Evolutionary conservation across 2,888 invertebrate species (phyloP).

Genomic region (Conus canariensis): DNA sequence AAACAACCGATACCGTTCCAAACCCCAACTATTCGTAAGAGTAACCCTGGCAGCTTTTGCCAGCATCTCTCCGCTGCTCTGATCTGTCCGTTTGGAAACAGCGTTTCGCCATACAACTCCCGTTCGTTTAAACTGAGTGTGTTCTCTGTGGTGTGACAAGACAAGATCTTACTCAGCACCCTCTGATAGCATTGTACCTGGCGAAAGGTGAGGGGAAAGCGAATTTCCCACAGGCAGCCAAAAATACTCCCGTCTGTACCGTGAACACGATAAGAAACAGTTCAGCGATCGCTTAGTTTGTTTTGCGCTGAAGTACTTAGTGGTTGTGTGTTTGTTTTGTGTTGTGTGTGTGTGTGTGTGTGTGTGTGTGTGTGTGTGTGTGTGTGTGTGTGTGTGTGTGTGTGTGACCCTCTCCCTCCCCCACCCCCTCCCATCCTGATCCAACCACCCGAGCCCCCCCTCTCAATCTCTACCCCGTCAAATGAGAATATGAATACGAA

Average conservation of each 20-base stretch:
- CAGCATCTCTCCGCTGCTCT: neutral
- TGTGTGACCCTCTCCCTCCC: no score
- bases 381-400: no score
- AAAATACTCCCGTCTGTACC: neutral
- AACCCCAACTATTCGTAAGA: neutral
- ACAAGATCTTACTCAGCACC: neutral
- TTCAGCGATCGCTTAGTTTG: neutral
- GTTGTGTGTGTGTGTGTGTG: no score
- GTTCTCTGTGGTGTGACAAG: neutral
- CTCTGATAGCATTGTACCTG: neutral
- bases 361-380: no score
- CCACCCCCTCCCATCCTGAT: no score
- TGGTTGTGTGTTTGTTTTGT: no score
- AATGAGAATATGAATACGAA: neutral
- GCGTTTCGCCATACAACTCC: neutral
- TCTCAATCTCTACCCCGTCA: neutral
- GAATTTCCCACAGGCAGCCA: neutral
- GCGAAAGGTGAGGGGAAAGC: neutral
- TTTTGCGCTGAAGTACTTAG: neutral
- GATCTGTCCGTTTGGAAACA: neutral
- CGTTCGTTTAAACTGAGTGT: neutral
- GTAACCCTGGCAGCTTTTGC: neutral
- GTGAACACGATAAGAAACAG: neutral
- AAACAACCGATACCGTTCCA: neutral
- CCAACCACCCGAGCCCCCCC: no score